Evolutionary conservation across 2,113 vertebrate species (phyloP), one percentile per base, ranked within the genome.

Genomic region (Ictidomys tridecemlineatus): DNA sequence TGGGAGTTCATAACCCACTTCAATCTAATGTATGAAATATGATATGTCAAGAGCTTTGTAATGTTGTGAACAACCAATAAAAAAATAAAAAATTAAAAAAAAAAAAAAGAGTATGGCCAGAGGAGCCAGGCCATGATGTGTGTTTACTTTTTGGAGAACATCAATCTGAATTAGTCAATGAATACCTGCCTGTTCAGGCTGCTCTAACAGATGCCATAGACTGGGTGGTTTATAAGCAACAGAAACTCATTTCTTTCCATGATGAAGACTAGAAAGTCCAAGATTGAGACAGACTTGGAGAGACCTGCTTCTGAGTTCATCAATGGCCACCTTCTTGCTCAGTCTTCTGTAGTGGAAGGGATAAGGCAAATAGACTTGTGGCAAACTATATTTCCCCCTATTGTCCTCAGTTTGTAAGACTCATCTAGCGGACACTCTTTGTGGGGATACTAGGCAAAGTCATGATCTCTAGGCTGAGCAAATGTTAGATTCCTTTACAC

Each of bases 41-140:
- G n/a, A n/a, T n/a, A n/a, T n/a, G n/a, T n/a, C n/a, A n/a, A n/a
- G n/a, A n/a, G n/a, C n/a, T n/a, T n/a, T n/a, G n/a, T n/a, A n/a
- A n/a, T n/a, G n/a, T n/a, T n/a, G n/a, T n/a, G n/a, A n/a, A n/a
- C n/a, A n/a, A n/a, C n/a, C n/a, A n/a, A n/a, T n/a, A n/a, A n/a
- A n/a, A n/a, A n/a, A n/a, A n/a, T n/a, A n/a, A n/a, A n/a, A n/a
- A n/a, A n/a, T n/a, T n/a, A n/a, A n/a, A n/a, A n/a, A n/a, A n/a
- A n/a, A n/a, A n/a, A n/a, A n/a, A n/a, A 91, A 70, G 24, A 53
- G 2, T 30, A 20, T n/a, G 8, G 56, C 28, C 32, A 42, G 4
- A 4, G 79, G 4, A 91, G 28, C 58, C 18, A 13, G 34, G 18
- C 9, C 0, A 0, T 24, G 39, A 26, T 0, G 0, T 18, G 3